Evolutionary conservation across 1,140 invertebrate genomes (phyloP).

Genomic region (Nephotettix cincticeps): DNA sequence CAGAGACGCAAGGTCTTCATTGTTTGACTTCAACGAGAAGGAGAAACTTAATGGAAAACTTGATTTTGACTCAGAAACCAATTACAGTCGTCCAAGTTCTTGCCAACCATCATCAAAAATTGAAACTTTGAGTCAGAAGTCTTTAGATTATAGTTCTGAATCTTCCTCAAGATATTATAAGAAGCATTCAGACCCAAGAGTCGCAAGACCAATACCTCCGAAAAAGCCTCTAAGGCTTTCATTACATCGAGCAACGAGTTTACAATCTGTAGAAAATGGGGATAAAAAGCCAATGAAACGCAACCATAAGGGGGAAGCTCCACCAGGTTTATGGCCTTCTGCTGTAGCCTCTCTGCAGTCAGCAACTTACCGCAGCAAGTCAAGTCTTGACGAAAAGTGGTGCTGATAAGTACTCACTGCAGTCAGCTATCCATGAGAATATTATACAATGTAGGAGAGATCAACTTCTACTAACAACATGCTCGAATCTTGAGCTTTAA

Average conservation of each 20-base stretch:
- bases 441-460: no score
- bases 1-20: slow-evolving; percentile 44
- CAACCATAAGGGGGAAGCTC: slow-evolving; percentile 56
- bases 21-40: slow-evolving; percentile 38
- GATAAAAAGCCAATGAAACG: slow-evolving; percentile 53
- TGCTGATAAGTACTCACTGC: slow-evolving; percentile 40
- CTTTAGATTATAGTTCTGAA: slow-evolving; percentile 35
- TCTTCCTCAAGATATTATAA: slow-evolving; percentile 49
- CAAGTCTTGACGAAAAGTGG: slow-evolving; percentile 47
- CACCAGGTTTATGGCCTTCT: slow-evolving; percentile 34
- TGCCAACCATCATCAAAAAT: slow-evolving; percentile 42
- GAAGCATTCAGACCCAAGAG: slow-evolving; percentile 44
- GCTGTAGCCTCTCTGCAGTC: slow-evolving; percentile 7
- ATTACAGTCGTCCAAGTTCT: slow-evolving; percentile 49
- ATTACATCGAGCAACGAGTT: slow-evolving; percentile 74
- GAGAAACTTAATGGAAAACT: slow-evolving; percentile 63
- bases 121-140: slow-evolving; percentile 24
- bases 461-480: no score
- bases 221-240: slow-evolving; percentile 81
- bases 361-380: slow-evolving; percentile 43
- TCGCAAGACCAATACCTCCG: slow-evolving; percentile 66
- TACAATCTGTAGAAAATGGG: slow-evolving; percentile 66
- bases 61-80: slow-evolving; percentile 64
- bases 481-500: no score
- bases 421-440: no score